These are phyloP conservation scores for Cynocephalus volans DNA, from an alignment of 2,113 vertebrate genomes.

Conservation along the genomic window DNA sequence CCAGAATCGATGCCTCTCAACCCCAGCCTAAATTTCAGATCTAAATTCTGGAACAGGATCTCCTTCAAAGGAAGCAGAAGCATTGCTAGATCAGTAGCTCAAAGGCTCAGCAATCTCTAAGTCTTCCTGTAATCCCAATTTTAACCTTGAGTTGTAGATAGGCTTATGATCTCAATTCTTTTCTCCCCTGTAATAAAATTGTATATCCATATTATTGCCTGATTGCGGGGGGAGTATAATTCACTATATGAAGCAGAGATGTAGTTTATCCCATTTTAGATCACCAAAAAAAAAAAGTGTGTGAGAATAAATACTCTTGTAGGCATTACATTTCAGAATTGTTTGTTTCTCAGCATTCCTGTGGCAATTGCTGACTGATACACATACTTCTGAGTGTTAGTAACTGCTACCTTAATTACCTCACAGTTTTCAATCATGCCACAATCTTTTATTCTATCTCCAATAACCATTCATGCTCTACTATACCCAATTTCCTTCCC, in stretches of 20 bases:
- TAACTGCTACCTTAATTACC: background rate
- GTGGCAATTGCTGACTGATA: background rate
- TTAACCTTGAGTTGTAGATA: background rate
- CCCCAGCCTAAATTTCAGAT: background rate
- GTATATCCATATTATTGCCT: background rate
- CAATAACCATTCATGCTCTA: background rate
- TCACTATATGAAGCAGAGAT: background rate
- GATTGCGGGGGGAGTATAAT: background rate
- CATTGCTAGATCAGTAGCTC: background rate
- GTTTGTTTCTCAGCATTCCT: background rate
- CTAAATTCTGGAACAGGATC: background rate
- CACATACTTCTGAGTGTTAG: background rate
- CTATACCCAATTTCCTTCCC: background rate
- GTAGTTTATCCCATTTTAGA: background rate
- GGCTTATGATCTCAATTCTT: background rate
- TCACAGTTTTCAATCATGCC: background rate
- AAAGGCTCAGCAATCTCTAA: background rate
- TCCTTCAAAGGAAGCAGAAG: background rate
- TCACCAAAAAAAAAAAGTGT: background rate
- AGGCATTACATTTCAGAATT: background rate
- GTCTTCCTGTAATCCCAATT: background rate
- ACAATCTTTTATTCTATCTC: background rate
- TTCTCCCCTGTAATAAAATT: background rate
- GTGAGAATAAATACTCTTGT: background rate
- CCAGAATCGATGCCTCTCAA: background rate